These are phyloP conservation scores for Meiosimyza decipiens DNA, from an alignment of 2,888 invertebrate species.

Conservation along the genomic window DNA sequence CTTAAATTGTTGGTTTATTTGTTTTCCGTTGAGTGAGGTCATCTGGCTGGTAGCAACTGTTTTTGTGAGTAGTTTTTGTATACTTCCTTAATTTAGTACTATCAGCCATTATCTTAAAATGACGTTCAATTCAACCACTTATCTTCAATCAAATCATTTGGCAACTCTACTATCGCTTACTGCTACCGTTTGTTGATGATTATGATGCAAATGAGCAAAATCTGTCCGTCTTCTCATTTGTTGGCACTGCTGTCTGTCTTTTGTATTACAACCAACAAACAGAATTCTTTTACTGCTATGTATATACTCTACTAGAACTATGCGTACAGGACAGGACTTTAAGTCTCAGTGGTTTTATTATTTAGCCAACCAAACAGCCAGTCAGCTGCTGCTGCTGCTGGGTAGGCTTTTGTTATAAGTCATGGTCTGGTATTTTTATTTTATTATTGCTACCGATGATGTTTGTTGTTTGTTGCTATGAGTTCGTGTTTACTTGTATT, in stretches of 20 bases:
- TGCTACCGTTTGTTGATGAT: slow-evolving; percentile 4
- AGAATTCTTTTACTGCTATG: too few species aligned
- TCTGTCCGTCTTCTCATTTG: slow-evolving; percentile 8
- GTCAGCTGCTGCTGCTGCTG: neutral
- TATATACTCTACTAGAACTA: neutral
- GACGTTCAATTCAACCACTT: too few species aligned
- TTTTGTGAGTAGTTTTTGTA: too few species aligned
- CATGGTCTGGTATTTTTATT: neutral
- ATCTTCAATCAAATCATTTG: too few species aligned
- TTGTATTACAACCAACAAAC: too few species aligned
- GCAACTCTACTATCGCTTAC: too few species aligned
- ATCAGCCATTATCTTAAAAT: too few species aligned
- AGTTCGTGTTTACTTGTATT: neutral
- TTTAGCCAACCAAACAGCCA: neutral
- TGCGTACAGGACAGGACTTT: neutral
- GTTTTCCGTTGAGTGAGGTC: too few species aligned
- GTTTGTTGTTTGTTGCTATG: neutral
- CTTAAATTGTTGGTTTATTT: too few species aligned
- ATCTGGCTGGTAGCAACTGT: too few species aligned
- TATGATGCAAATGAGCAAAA: slow-evolving; percentile 25
- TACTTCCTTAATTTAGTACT: too few species aligned
- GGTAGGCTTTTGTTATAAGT: slow-evolving; percentile 23
- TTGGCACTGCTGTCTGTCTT: neutral
- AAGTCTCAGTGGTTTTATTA: slow-evolving; percentile 9
- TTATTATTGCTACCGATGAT: neutral